phyloP scores from a whole-genome alignment of 2,888 invertebrate genomes.

The Drosophila pseudotalamancana region DNA sequence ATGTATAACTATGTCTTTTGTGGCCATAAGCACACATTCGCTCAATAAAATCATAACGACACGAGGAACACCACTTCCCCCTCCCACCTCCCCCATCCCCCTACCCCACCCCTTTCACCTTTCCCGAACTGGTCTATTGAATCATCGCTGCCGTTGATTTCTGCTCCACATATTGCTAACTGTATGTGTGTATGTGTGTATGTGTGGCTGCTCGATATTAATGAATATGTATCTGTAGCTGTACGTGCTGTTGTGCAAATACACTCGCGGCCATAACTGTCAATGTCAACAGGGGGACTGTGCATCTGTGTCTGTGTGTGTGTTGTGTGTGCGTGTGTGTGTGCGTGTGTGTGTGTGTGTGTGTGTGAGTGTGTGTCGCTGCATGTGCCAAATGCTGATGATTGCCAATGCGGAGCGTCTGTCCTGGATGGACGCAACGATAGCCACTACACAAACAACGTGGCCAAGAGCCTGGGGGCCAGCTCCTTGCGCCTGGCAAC shows the following conservation, averaged over 20 bases:
- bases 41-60: neutral
- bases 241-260: constrained; percentile 50
- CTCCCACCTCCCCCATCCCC: neutral
- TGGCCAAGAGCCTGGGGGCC: constrained; percentile 15
- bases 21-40: neutral
- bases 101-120: neutral
- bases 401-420: constrained; percentile 48
- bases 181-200: neutral
- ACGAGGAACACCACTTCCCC: neutral
- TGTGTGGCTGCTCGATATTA: constrained; percentile 4
- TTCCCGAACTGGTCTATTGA: neutral
- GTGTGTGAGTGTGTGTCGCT: constrained; percentile 13
- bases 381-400: constrained; percentile 49
- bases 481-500: constrained; percentile 7
- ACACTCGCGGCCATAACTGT: constrained; percentile 74
- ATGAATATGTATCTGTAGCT: constrained; percentile 9
- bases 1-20: neutral
- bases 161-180: constrained; percentile 20
- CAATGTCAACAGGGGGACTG: constrained; percentile 63
- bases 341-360: constrained; percentile 13
- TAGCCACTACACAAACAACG: constrained; percentile 25
- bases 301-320: constrained; percentile 13
- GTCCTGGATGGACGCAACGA: constrained; percentile 38
- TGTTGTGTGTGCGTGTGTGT: constrained; percentile 12
- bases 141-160: constrained; percentile 20